Conservation (phyloP, 1,140 invertebrate species). For the Drosophila aff. region DNA sequence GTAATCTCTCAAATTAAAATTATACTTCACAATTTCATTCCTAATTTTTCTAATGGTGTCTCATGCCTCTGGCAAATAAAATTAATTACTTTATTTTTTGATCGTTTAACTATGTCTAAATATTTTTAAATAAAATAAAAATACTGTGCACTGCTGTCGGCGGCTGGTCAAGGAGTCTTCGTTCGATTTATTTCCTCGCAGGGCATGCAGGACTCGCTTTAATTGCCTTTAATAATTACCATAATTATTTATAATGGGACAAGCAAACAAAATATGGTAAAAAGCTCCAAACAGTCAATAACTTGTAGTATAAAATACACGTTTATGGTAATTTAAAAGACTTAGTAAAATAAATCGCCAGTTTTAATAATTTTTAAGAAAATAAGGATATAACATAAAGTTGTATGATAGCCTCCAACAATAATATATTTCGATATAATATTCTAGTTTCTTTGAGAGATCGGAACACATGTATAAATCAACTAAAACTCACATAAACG, state of each 20-base stretch:
- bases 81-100: no score
- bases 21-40: no score
- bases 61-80: no score
- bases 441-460: no score
- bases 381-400: neutral
- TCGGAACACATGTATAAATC: constrained; percentile 2
- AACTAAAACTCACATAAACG: constrained; percentile 6
- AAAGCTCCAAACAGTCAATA: neutral
- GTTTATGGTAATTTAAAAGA: neutral
- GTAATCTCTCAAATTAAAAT: no score
- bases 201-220: neutral
- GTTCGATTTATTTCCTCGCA: neutral
- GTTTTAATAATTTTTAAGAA: neutral
- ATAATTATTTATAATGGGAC: constrained; percentile 16
- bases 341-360: neutral
- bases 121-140: neutral
- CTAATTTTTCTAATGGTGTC: no score
- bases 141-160: neutral
- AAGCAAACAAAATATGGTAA: constrained; percentile 10
- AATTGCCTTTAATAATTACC: constrained; percentile 10
- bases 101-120: neutral
- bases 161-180: neutral
- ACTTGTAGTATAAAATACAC: neutral
- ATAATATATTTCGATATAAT: neutral
- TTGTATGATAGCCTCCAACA: neutral